Base-by-base conservation (phyloP, 2,797 vertebrate genomes). In the Amphiprion clarkii region DNA sequence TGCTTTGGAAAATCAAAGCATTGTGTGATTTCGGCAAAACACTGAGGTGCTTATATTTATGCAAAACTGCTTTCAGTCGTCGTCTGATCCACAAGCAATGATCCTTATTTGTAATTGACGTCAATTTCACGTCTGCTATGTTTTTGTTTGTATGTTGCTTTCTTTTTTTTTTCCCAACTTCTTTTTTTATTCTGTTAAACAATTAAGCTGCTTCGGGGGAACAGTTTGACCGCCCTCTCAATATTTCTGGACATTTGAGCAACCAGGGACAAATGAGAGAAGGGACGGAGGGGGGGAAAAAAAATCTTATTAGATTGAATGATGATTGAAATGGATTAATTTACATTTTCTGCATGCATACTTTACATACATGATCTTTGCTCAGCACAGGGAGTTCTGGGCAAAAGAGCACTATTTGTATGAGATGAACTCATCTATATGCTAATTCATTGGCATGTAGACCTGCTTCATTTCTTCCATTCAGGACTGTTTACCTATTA, bases 381-480 rank as follows among this genome's bases (percentile, higher is more conserved):
- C 92, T 92, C 92, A 94, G 94, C 93, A 86, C 93, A 93, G 95
- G 96, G 96, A 96, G 96, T 96, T 96, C 95, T 96, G 95, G 96
- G 96, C 95, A 95, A 96, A 96, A 96, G 95, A 96, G 96, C 95
- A 96, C 95, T 96, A 97, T 97, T 97, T 97, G 96, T 96, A 96
- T 95, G 96, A 96, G 97, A 97, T 96, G 96, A 97, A 96, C 96
- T 98, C 96, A 98, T 98, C 97, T 98, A 98, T 97, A 98, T 98
- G 97, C 96, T 98, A 98, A 98, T 98, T 97, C 96, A 96, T 96
- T 96, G 92, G 91, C 91, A 94, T 94, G 93, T 97, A 97, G 96
- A 96, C 96, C 95, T 96, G 97, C 95, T 96, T 97, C 95, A 96
- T 97, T 96, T 96, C 95, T 96, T 94, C 95, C 94, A 94, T 96